phyloP scores from a whole-genome alignment of 2,113 vertebrate species.

The Uropsilus gracilis region DNA sequence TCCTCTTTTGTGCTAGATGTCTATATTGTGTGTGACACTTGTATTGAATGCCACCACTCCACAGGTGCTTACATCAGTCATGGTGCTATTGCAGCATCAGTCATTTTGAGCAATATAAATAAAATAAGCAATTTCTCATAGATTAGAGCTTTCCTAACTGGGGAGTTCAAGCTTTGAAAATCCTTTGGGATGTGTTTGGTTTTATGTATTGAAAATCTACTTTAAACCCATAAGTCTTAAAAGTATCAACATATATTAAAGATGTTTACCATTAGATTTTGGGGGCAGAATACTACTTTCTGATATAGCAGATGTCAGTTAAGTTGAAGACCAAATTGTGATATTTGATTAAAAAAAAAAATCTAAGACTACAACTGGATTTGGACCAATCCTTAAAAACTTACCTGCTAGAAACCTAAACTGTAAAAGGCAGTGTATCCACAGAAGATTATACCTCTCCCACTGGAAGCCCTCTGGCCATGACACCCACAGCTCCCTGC shows the following conservation, averaged over 20 bases:
- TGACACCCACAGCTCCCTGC: not conserved
- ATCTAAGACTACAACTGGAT: not conserved
- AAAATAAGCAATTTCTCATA: not conserved
- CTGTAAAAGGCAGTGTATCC: too few species aligned
- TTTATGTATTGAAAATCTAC: not conserved
- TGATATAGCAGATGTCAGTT: not conserved
- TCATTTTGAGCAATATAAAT: not conserved
- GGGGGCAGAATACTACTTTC: not conserved
- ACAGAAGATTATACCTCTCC: too few species aligned
- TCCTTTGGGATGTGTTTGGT: not conserved
- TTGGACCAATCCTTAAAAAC: not conserved
- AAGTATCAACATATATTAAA: not conserved
- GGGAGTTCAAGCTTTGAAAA: not conserved
- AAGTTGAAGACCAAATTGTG: not conserved
- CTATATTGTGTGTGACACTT: not conserved
- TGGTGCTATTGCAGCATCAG: not conserved
- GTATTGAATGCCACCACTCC: not conserved
- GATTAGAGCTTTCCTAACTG: not conserved
- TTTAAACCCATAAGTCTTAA: conserved; percentile 11
- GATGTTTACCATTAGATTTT: not conserved
- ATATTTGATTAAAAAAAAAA: not conserved
- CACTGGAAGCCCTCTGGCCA: too few species aligned
- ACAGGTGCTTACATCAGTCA: not conserved
- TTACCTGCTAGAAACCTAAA: too few species aligned
- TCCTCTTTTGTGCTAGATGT: not conserved